phyloP scores from a whole-genome alignment of 2,113 vertebrate species.

The Cottus gobio region DNA sequence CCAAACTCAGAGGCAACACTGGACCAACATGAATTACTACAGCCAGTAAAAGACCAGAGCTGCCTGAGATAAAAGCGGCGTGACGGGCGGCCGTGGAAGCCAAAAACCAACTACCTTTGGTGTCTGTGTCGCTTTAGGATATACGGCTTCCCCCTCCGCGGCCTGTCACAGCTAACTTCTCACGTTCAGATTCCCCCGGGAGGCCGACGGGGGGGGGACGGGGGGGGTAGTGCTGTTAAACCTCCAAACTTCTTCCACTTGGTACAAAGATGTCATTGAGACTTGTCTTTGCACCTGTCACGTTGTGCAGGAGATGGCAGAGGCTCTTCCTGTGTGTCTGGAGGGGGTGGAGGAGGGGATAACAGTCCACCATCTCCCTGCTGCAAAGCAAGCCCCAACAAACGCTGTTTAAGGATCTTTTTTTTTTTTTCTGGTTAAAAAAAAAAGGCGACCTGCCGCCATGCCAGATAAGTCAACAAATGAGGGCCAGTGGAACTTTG shows the following conservation, averaged over 20 bases:
- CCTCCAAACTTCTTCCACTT: conserved; percentile 45
- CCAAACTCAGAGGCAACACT: neutral
- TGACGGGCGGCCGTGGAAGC: conserved; percentile 33
- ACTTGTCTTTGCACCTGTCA: conserved; percentile 73
- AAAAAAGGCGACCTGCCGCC: conserved; percentile 29
- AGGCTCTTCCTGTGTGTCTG: conserved; percentile 63
- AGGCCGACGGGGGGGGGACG: conserved; percentile 24
- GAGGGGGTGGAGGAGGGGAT: neutral
- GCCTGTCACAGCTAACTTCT: conserved; percentile 39
- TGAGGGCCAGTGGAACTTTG: conserved; percentile 53
- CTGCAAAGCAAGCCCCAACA: conserved; percentile 35
- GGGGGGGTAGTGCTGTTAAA: conserved; percentile 24
- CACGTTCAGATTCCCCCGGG: conserved; percentile 26
- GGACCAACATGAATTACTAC: conserved; percentile 39
- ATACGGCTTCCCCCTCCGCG: conserved; percentile 41
- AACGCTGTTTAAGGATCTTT: conserved; percentile 14
- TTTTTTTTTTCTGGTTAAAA: neutral
- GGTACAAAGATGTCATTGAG: conserved; percentile 76
- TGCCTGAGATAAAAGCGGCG: conserved; percentile 24
- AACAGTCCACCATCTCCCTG: conserved; percentile 13
- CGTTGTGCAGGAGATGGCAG: conserved; percentile 48
- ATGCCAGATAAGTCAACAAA: conserved; percentile 71
- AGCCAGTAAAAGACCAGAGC: conserved; percentile 44
- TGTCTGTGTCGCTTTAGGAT: conserved; percentile 54
- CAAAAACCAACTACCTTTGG: conserved; percentile 57